Evolutionary conservation across 2,797 vertebrate genomes (phyloP), one percentile per base, ranked within the genome.

Genomic region (Menidia menidia): DNA sequence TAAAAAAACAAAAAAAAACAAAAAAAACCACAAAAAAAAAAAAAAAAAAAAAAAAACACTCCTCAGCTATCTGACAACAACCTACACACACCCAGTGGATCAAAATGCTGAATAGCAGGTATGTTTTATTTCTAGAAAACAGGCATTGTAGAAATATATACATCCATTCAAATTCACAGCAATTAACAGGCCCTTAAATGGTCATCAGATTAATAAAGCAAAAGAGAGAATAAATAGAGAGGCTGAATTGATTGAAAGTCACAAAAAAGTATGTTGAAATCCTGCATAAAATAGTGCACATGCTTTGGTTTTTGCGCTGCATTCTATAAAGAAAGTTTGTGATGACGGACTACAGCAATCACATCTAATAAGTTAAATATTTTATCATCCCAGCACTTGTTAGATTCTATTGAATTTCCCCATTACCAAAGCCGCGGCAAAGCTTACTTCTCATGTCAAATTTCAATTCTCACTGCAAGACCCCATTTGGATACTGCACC

Each of bases 401-500:
- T 15, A 56, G 15, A 72, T 43, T 51, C 6, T 59, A 8, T 48
- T 64, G 18, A 82, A 84, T 62, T 71, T 53, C 35, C 53, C 4
- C 52, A 73, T 59, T 58, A 67, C n/a, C 43, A 41, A 30, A 50
- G 47, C 25, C 19, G 25, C 48, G 13, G 50, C 7, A 42, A 44
- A 53, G 50, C 65, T 73, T 60, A 60, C 57, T 57, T 64, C 31
- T 39, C 55, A 48, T n/a, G 51, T 76, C 80, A 71, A 63, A 78
- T 60, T 56, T 63, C 43, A 61, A 64, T 77, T 73, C 66, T 60
- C 30, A 10, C 59, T 67, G 42, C 48, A 47, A 63, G 62, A 75
- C 63, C 78, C 78, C 72, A 80, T 89, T 82, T 77, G 70, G 74
- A 82, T 80, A 56, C 66, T 75, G 74, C 81, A 88, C 86, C 70